Base-by-base conservation (phyloP, 1,140 invertebrate species). In the Drosophila azteca region DNA sequence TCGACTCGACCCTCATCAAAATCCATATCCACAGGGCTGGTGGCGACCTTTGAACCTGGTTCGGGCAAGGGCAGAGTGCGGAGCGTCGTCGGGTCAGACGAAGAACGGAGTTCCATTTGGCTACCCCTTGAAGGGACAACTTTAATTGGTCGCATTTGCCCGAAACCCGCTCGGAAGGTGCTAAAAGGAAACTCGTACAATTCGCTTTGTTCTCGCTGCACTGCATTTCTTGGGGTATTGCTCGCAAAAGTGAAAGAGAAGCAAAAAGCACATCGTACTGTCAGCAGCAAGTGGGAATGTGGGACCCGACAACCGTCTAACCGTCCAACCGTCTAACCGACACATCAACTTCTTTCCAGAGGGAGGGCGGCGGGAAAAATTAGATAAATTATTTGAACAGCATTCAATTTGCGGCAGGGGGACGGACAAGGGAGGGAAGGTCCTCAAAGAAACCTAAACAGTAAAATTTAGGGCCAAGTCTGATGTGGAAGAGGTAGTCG, bases 341-440 rank as follows among this genome's bases (percentile, higher is more conserved):
- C 35, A 39, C 11, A 11, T 13, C 11, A 39, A 39, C 3, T 39
- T 39, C 35, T 11, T 11, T 3, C 35, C 35, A 13, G 11, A 39
- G 35, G 35, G 3, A 39, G 35, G 35, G 35, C 11, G 53, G 31
- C n/a, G 35, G 31, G 58, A 74, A 69, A 77, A 74, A 70, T 74
- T 74, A 65, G 65, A 75, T 77, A 77, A 77, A 77, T 77, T 77
- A 77, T 77, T 77, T 77, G 71, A 77, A 52, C 65, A 70, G 71
- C 75, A 77, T 77, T 77, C 75, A 77, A 77, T 77, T 77, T 77
- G 71, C n/a, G 71, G 75, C 65, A 55, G 61, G 48, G 9, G 22
- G 26, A 54, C 17, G 49, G 26, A 22, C 31, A 17, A 20, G 6
- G 45, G 45, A 6, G 11, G 41, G 52, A 55, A 75, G 75, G 70